These are phyloP conservation scores for Mallateleia sp. DNA, from an alignment of 2,888 invertebrate genomes.

Conservation along the genomic window DNA sequence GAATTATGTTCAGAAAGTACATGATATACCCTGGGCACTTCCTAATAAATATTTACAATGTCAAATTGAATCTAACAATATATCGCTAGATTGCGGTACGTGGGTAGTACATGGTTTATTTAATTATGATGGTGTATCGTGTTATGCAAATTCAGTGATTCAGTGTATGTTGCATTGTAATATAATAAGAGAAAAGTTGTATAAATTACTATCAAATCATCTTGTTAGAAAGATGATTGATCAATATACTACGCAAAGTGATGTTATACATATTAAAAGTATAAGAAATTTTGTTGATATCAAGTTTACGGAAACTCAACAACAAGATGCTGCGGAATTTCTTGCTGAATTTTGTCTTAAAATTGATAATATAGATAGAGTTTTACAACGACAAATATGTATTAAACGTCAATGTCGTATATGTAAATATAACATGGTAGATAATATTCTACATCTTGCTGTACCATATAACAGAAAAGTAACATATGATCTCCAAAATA, in stretches of 20 bases:
- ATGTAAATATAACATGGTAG: constrained; percentile 15
- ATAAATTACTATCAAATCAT: constrained; percentile 13
- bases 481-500: constrained; percentile 19
- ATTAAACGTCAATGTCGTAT: constrained; percentile 13
- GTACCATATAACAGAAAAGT: constrained; percentile 11
- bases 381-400: constrained; percentile 15
- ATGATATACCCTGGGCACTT: constrained; percentile 16
- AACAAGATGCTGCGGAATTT: constrained; percentile 41
- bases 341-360: neutral
- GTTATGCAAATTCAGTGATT: constrained; percentile 41
- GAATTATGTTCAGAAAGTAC: neutral
- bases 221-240: constrained; percentile 6
- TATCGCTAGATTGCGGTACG: neutral
- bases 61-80: neutral
- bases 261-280: neutral
- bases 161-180: constrained; percentile 26
- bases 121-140: constrained; percentile 33
- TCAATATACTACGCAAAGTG: neutral
- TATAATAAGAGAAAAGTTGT: constrained; percentile 12
- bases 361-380: constrained; percentile 7
- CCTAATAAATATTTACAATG: constrained; percentile 12
- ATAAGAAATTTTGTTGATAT: constrained; percentile 15
- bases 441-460: neutral
- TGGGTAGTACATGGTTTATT: constrained; percentile 23
- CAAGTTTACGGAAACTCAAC: neutral